Evolutionary conservation across 2,797 vertebrate genomes (phyloP), one percentile per base, ranked within the genome.

Genomic region (Microcaecilia unicolor): DNA sequence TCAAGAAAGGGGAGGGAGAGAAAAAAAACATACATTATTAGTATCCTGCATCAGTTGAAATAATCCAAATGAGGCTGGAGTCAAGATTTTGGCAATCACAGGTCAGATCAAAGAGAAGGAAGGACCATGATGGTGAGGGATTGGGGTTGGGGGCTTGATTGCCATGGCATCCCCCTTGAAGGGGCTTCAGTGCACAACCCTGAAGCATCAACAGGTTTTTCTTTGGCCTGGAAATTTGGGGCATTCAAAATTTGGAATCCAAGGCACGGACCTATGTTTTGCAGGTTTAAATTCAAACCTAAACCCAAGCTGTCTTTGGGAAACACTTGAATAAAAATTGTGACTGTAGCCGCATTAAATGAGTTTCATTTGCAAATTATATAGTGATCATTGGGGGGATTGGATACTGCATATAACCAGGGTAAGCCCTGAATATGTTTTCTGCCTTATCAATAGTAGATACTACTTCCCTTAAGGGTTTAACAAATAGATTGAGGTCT

Each of bases 211-310:
- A n/a, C n/a, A n/a, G n/a, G n/a, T n/a, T n/a, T n/a, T n/a, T n/a
- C n/a, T n/a, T 44, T 55, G 55, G 73, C 69, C 49, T 62, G 61
- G 65, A 74, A 79, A 69, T 60, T 75, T 58, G 64, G 61, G 72
- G 50, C 17, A 61, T 72, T 61, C 70, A 69, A 78, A 83, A 82
- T 72, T 65, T n/a, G 76, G 61, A 56, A 30, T 31, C 24, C n/a
- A n/a, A n/a, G n/a, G n/a, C n/a, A n/a, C n/a, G n/a, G n/a, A n/a
- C n/a, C n/a, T n/a, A n/a, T n/a, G n/a, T n/a, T n/a, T n/a, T n/a
- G n/a, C n/a, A n/a, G n/a, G n/a, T n/a, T n/a, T n/a, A n/a, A n/a
- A n/a, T n/a, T n/a, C n/a, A n/a, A n/a, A n/a, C n/a, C n/a, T n/a
- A n/a, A n/a, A n/a, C n/a, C n/a, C n/a, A n/a, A n/a, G n/a, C n/a